Conservation (phyloP, 2,888 invertebrate genomes). For the Heliconius sara region DNA sequence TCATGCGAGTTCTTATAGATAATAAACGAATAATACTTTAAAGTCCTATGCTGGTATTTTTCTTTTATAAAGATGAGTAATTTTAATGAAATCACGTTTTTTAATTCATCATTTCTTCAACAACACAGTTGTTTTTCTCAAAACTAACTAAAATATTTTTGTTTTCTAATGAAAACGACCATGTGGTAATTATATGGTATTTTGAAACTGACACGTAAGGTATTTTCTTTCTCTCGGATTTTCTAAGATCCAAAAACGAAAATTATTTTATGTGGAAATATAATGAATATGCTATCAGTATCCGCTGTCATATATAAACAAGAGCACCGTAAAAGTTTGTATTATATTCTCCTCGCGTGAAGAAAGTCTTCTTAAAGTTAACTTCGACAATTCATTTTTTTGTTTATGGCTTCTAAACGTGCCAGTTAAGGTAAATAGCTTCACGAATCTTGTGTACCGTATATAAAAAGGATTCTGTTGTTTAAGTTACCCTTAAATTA, state of each 20-base stretch:
- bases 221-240: not conserved
- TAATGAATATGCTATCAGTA: not conserved
- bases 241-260: not conserved
- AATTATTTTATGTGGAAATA: not conserved
- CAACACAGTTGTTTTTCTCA: not conserved
- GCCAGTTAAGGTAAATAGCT: not conserved
- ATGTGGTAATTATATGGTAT: not conserved
- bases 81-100: not conserved
- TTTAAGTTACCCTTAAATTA: not conserved
- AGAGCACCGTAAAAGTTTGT: conserved; percentile 3
- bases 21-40: conserved; percentile 42
- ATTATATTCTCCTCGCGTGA: conserved; percentile 2
- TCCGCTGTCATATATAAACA: not conserved
- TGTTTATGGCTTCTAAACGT: conserved; percentile 16
- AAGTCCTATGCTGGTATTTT: conserved; percentile 28
- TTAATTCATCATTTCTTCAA: not conserved
- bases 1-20: conserved; percentile 48
- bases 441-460: not conserved
- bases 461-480: not conserved
- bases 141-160: not conserved
- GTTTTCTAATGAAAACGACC: not conserved
- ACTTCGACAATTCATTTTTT: not conserved
- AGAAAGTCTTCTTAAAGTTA: conserved; percentile 2
- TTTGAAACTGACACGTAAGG: not conserved
- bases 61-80: not conserved